These are phyloP conservation scores for Solen grandis DNA, from an alignment of 1,140 invertebrate genomes.

Conservation along the genomic window DNA sequence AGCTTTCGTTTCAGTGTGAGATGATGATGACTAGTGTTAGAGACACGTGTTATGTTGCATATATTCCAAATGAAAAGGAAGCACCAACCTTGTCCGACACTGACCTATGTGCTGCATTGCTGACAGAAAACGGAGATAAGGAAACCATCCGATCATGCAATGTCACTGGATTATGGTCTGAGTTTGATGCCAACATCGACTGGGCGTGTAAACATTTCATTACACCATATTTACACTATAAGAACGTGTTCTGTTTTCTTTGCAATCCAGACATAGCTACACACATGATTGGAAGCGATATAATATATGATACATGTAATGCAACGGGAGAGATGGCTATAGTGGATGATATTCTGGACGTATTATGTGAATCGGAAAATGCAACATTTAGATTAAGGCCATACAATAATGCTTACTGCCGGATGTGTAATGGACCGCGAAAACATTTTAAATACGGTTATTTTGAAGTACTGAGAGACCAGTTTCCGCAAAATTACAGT, in stretches of 20 bases:
- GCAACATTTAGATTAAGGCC: background rate
- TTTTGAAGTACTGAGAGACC: too few relatives aligned
- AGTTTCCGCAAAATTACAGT: too few relatives aligned
- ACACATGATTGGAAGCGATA: background rate
- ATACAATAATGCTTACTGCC: conserved; percentile 30
- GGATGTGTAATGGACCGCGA: background rate
- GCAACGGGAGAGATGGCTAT: background rate
- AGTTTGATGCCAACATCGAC: conserved; percentile 16
- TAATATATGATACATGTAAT: background rate
- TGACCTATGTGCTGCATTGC: too few relatives aligned
- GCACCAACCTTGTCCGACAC: too few relatives aligned
- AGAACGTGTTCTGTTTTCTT: conserved; percentile 35
- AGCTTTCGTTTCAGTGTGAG: too few relatives aligned
- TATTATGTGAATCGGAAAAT: background rate
- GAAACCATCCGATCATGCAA: conserved; percentile 8
- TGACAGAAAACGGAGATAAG: too few relatives aligned
- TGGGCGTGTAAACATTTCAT: conserved; percentile 34
- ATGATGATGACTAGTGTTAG: too few relatives aligned
- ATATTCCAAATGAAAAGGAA: too few relatives aligned
- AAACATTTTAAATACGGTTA: too few relatives aligned
- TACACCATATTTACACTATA: background rate
- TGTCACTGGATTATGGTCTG: conserved; percentile 27
- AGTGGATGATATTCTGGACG: background rate
- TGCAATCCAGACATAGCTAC: conserved; percentile 24
- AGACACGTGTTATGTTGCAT: too few relatives aligned